Evolutionary conservation across 1,140 invertebrate species (phyloP).

Genomic region (Leptinotarsa lineolata): DNA sequence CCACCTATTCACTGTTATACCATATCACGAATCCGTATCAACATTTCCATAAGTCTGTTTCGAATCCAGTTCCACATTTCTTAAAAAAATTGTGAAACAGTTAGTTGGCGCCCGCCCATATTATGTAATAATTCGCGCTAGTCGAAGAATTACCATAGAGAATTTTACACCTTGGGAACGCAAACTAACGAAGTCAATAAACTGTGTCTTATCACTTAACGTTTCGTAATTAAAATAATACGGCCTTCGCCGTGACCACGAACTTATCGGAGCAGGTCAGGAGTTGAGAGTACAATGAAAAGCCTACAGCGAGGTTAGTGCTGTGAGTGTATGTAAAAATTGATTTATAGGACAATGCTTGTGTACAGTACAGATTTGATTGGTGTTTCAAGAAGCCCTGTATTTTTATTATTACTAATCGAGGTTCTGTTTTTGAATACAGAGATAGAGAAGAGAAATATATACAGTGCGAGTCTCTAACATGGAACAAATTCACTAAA

Average conservation of each 20-base stretch:
- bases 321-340: too few relatives aligned
- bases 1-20: not conserved
- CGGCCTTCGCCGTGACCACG: constrained; percentile 6
- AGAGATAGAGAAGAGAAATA: too few relatives aligned
- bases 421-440: too few relatives aligned
- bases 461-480: too few relatives aligned
- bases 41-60: not conserved
- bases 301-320: not conserved
- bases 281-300: not conserved
- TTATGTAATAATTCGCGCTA: constrained; percentile 6
- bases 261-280: not conserved
- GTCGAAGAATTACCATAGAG: not conserved
- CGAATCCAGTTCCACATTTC: not conserved
- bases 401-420: too few relatives aligned
- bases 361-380: too few relatives aligned
- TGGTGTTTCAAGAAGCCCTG: too few relatives aligned
- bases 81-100: not conserved
- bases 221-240: constrained; percentile 9
- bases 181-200: constrained; percentile 6
- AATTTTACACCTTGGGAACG: constrained; percentile 6
- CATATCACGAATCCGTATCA: not conserved
- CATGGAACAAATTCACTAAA: too few relatives aligned
- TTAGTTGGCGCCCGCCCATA: not conserved
- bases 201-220: constrained; percentile 2
- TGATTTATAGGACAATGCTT: too few relatives aligned